Base-by-base conservation (phyloP, 2,113 vertebrate species). In the Panthera tigris region DNA sequence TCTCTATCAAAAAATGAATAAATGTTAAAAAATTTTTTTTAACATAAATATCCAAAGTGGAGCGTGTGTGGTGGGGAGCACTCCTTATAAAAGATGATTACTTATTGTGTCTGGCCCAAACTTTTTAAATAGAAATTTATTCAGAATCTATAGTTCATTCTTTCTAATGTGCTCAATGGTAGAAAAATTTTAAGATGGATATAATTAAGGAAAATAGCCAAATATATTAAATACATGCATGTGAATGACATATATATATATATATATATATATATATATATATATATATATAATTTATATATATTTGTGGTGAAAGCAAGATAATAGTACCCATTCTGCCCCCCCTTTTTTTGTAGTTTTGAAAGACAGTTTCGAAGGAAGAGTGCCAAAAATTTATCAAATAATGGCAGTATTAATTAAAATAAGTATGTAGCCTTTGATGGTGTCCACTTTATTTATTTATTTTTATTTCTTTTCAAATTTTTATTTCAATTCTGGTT, bases 101-200 rank as follows among this genome's bases (percentile, higher is more conserved):
- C 27, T 92, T n/a, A 73, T 50, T 23, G 1, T 95, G 4, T 65
- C 45, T 94, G 21, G 12, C 55, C 94, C 68, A 83, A 66, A 68
- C 27, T 61, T 91, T 95, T 85, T 19, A 36, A 90, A 55, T 36
- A 76, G 33, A 85, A 81, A 96, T 84, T 89, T 89, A 29, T 87
- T 82, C 27, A 36, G 29, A 73, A 80, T 85, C 61, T 80, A 1
- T 27, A 52, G 45, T 7, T 68, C 39, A 86, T 74, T 83, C 45
- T 82, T 97, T 94, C 73, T 85, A 89, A 74, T 85, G 48, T 89
- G 39, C 52, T 84, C 25, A 41, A 23, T 45, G 65, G 45, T 84
- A 48, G 33, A 16, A 88, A 91, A 65, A 93, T 94, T 88, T 89
- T 80, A 80, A 66, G 33, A 52, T 61, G 33, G 23, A 81, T 33